Conservation (phyloP, 2,888 invertebrate species). For the Holacanthella duospinosa region DNA sequence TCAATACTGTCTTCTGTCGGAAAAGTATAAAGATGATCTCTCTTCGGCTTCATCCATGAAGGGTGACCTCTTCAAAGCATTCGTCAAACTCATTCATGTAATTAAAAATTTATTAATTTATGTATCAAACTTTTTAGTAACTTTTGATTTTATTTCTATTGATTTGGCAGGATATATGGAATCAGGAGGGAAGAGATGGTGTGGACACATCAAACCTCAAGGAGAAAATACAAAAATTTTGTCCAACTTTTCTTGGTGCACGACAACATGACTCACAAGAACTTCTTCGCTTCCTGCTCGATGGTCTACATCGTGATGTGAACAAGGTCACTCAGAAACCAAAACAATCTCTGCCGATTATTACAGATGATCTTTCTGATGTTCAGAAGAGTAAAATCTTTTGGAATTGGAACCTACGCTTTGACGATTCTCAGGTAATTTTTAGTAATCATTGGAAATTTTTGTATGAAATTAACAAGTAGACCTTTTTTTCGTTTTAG, state of each 20-base stretch:
- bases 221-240: background rate
- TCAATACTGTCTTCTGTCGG: background rate
- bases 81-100: background rate
- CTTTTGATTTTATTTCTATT: no score
- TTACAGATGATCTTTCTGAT: background rate
- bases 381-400: background rate
- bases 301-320: constrained; percentile 1
- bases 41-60: background rate
- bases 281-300: constrained; percentile 3
- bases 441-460: no score
- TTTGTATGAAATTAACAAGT: no score
- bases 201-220: background rate
- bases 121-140: no score
- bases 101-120: no score
- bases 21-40: background rate
- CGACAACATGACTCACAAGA: constrained; percentile 3
- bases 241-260: background rate
- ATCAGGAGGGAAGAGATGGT: background rate
- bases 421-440: background rate
- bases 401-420: background rate
- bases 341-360: background rate
- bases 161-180: no score
- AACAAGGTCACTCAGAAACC: background rate
- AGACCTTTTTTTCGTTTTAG: background rate
- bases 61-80: background rate